Evolutionary conservation across 2,797 vertebrate species (phyloP).

Genomic region (Strix occidentalis): DNA sequence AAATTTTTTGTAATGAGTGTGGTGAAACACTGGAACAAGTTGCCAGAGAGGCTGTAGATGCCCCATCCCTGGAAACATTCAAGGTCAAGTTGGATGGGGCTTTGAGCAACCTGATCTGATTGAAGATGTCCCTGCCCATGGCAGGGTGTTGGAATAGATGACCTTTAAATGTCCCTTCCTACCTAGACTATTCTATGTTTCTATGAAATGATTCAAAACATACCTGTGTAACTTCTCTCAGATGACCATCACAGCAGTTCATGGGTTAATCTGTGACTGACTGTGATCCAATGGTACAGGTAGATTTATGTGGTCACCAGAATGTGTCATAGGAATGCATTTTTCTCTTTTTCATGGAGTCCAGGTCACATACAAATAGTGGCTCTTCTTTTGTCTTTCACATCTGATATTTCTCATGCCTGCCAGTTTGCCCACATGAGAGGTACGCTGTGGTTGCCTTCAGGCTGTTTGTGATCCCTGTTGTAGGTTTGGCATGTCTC

Average conservation of each 20-base stretch:
- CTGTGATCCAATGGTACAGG: background rate
- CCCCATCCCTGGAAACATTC: background rate
- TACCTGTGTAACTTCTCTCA: background rate
- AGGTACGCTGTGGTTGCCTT: background rate
- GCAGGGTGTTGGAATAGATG: background rate
- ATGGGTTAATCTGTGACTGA: background rate
- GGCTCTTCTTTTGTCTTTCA: background rate
- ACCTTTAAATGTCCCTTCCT: background rate
- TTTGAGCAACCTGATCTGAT: background rate
- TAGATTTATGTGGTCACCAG: background rate
- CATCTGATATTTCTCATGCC: background rate
- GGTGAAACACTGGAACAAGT: background rate
- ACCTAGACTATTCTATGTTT: background rate
- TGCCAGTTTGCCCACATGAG: background rate
- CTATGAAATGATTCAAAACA: background rate
- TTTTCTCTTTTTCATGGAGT: background rate
- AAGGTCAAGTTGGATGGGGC: accelerated
- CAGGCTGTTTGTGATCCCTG: background rate
- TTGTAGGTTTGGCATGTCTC: background rate
- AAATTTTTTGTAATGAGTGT: accelerated
- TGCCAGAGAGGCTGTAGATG: background rate
- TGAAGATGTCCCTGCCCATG: background rate
- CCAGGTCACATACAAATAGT: background rate
- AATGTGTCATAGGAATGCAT: background rate
- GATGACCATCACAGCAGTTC: background rate